These are phyloP conservation scores for Montifringilla adamsi DNA, from an alignment of 2,113 vertebrate species.

Conservation along the genomic window DNA sequence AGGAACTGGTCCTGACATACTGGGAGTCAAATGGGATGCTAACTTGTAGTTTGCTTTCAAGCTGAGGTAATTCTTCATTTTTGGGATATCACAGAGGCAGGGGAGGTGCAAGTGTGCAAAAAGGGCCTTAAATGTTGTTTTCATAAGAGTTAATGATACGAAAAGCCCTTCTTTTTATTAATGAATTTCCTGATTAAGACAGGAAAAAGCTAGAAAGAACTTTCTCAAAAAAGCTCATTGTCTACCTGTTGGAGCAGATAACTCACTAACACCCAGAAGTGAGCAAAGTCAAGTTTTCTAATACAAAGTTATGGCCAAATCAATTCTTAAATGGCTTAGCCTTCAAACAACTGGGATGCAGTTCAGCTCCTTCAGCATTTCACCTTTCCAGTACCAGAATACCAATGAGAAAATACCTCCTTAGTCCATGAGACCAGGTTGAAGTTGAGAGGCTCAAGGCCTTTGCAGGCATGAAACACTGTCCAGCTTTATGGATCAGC, in stretches of 20 bases:
- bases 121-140: background rate
- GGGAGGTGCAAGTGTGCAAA: background rate
- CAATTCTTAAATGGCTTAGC: background rate
- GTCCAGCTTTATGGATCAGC: background rate
- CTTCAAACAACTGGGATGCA: background rate
- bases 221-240: background rate
- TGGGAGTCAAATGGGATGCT: background rate
- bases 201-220: conserved; percentile 29
- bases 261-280: background rate
- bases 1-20: background rate
- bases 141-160: background rate
- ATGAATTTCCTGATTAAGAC: background rate
- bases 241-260: background rate
- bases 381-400: background rate
- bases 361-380: background rate
- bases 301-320: background rate
- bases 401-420: background rate
- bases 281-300: background rate
- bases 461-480: background rate
- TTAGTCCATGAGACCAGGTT: background rate
- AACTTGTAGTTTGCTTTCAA: background rate
- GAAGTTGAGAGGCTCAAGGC: background rate
- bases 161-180: background rate
- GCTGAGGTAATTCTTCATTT: conserved; percentile 1
- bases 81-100: background rate